phyloP scores from a whole-genome alignment of 2,797 vertebrate species.

The Hafferia zeledoni region DNA sequence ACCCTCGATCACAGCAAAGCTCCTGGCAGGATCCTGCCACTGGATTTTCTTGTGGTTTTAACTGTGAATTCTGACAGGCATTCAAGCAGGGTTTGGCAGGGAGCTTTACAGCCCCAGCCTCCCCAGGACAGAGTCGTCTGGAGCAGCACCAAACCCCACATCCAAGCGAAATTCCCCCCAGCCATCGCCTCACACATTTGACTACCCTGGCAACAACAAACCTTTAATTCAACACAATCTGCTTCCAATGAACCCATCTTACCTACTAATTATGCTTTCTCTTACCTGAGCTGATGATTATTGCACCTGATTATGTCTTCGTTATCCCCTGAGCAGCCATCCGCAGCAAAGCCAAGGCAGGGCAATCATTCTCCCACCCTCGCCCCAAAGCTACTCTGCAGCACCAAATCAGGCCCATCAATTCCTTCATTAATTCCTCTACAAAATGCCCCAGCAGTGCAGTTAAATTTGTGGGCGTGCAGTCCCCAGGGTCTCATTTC shows the following conservation, averaged over 20 bases:
- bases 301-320: background rate
- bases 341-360: background rate
- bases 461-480: background rate
- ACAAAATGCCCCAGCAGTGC: slow-evolving; percentile 1
- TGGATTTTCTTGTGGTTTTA: background rate
- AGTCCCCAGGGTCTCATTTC: background rate
- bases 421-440: background rate
- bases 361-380: background rate
- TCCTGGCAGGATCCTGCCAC: background rate
- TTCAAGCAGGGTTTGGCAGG: background rate
- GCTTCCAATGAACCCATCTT: slow-evolving; percentile 19
- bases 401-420: background rate
- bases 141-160: accelerated
- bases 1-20: background rate
- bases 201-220: background rate
- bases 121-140: background rate
- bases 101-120: background rate
- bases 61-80: background rate
- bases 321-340: background rate
- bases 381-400: background rate
- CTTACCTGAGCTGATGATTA: slow-evolving; percentile 2
- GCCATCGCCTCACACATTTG: background rate
- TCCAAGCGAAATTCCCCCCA: background rate
- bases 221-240: background rate
- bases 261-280: slow-evolving; percentile 25